A percentile compares a stretch with the other conserved stretches of the same genome.
These are phyloP conservation scores for Lithosia quadra DNA, from an alignment of 2,888 invertebrate species.

Conservation along the genomic window DNA sequence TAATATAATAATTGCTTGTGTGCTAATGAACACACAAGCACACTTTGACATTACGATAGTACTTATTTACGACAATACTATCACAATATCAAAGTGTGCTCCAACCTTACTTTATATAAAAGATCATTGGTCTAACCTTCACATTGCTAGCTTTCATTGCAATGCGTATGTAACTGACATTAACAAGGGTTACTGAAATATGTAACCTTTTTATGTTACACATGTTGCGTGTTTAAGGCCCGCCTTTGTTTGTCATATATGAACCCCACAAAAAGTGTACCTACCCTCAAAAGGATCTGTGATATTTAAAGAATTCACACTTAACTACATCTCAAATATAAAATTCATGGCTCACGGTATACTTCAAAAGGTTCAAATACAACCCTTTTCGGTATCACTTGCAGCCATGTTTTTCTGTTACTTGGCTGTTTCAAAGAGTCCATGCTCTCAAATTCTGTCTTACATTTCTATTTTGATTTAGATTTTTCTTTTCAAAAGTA, in stretches of 20 bases:
- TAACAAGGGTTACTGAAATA: conserved; percentile 68
- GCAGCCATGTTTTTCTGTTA: conserved; percentile 30
- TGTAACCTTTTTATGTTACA: conserved; percentile 55
- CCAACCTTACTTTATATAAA: background rate
- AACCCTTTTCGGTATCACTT: conserved; percentile 24
- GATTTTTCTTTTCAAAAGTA: too few relatives aligned
- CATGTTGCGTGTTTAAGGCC: conserved; percentile 47
- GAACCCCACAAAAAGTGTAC: conserved; percentile 35
- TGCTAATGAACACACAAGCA: too few relatives aligned
- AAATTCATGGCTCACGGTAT: conserved; percentile 24
- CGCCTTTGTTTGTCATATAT: conserved; percentile 32
- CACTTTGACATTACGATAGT: too few relatives aligned
- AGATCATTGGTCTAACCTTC: conserved; percentile 1
- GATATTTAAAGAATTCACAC: conserved; percentile 35
- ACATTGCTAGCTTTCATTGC: conserved; percentile 26
- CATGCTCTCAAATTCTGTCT: background rate
- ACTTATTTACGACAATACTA: too few relatives aligned
- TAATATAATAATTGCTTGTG: too few relatives aligned
- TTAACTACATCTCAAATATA: conserved; percentile 28
- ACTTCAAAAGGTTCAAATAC: conserved; percentile 23
- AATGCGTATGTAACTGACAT: conserved; percentile 55
- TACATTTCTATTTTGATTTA: background rate
- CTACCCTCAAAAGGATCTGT: conserved; percentile 29
- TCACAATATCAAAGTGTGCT: too few relatives aligned
- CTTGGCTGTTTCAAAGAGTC: conserved; percentile 25